These are phyloP conservation scores for Chesias legatella DNA, from an alignment of 2,888 invertebrate species.

Conservation along the genomic window DNA sequence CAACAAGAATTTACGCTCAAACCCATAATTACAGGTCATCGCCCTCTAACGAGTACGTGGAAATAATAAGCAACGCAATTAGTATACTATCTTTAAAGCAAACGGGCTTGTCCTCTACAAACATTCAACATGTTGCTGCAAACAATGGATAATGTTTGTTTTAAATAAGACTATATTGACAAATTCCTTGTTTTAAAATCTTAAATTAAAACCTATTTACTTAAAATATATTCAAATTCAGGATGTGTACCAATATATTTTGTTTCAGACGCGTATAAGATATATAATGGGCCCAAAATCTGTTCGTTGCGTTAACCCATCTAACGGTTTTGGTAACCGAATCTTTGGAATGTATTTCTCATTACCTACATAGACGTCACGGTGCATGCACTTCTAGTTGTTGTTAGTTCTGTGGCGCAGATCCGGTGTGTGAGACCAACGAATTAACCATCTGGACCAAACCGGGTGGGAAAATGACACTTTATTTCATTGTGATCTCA, in stretches of 20 bases:
- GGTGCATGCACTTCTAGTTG: conserved; percentile 18
- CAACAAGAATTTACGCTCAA: conserved; percentile 14
- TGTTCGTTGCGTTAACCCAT: conserved; percentile 18
- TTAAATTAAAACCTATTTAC: no score
- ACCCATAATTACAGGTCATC: conserved; percentile 14
- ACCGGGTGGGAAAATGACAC: conserved; percentile 22
- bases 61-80: conserved; percentile 17
- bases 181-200: no score
- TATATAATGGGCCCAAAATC: conserved; percentile 17
- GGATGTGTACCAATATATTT: no score
- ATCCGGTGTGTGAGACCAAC: conserved; percentile 19
- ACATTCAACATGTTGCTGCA: conserved; percentile 3
- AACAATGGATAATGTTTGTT: conserved; percentile 7
- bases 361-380: conserved; percentile 32
- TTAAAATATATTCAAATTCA: no score
- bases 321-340: conserved; percentile 22
- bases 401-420: conserved; percentile 10
- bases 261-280: conserved; percentile 2
- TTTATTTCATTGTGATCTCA: conserved; percentile 8
- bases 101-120: conserved; percentile 9
- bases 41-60: conserved; percentile 6
- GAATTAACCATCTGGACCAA: conserved; percentile 13
- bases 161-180: no score
- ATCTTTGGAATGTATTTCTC: conserved; percentile 28
- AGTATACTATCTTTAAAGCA: conserved; percentile 12